A percentile compares a stretch with the other conserved stretches of the same genome.
Evolutionary conservation across 2,888 invertebrate species (phyloP).

Genomic region (Mythimna lalbum): DNA sequence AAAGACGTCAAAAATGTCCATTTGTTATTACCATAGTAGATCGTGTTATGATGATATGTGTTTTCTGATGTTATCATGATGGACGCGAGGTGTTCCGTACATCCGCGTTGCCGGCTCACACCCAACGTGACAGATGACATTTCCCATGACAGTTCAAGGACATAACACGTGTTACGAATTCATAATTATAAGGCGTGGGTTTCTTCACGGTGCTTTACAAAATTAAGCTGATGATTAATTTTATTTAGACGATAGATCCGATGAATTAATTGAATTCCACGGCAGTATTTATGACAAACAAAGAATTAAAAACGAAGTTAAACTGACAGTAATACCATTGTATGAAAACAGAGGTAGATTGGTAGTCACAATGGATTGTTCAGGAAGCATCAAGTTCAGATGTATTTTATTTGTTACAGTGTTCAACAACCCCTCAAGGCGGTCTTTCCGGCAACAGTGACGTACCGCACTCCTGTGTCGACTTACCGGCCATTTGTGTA

Average conservation of each 20-base stretch:
- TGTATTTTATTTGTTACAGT: conserved; percentile 60
- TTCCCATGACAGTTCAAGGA: conserved; percentile 58
- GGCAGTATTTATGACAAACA: background rate
- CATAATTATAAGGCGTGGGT: conserved; percentile 42
- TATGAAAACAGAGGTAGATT: background rate
- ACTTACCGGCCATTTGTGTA: conserved; percentile 61
- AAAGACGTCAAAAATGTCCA: background rate
- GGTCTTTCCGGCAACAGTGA: conserved; percentile 70
- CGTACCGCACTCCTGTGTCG: conserved; percentile 69
- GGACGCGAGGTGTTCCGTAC: conserved; percentile 16
- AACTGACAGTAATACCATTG: background rate
- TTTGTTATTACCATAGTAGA: conserved; percentile 1
- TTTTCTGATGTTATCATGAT: conserved; percentile 25
- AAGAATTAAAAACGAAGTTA: background rate
- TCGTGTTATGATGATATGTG: conserved; percentile 12
- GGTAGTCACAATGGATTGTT: background rate
- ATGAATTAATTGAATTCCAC: conserved; percentile 14
- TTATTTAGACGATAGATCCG: conserved; percentile 15
- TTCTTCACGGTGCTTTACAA: conserved; percentile 36
- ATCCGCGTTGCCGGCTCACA: conserved; percentile 48
- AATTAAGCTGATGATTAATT: conserved; percentile 27
- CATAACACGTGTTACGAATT: conserved; percentile 49
- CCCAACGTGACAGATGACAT: conserved; percentile 35
- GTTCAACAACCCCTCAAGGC: conserved; percentile 64
- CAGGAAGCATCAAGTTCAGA: background rate